phyloP scores from a whole-genome alignment of 2,888 invertebrate genomes.

The Bellardia bayeri region DNA sequence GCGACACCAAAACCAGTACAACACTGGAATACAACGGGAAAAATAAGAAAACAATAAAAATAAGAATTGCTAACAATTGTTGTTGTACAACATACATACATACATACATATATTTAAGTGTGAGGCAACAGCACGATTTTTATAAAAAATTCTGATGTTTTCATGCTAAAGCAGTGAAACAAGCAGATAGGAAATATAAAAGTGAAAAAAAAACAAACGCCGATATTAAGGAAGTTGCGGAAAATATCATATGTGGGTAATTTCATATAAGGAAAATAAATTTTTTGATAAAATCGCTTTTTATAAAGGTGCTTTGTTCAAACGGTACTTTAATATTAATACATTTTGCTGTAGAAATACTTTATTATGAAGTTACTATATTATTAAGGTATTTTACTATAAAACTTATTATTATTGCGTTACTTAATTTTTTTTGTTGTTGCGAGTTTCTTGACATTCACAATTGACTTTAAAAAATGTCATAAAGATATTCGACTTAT shows the following conservation, averaged over 20 bases:
- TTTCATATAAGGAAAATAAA: neutral
- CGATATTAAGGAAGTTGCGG: neutral
- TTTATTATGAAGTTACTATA: too few species aligned
- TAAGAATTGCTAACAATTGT: neutral
- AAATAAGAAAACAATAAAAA: neutral
- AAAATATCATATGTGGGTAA: neutral
- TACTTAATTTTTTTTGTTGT: too few species aligned
- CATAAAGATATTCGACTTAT: too few species aligned
- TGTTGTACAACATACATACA: neutral
- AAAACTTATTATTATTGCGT: too few species aligned
- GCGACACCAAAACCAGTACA: slow-evolving; percentile 62
- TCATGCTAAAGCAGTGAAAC: neutral
- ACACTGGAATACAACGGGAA: slow-evolving; percentile 2
- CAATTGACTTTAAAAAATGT: too few species aligned
- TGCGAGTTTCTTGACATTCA: too few species aligned
- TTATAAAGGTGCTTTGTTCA: too few species aligned
- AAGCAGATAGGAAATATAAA: slow-evolving; percentile 4
- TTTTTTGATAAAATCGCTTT: too few species aligned
- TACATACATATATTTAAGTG: slow-evolving; percentile 11
- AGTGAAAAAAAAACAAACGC: neutral
- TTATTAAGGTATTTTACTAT: neutral
- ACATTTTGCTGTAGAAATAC: too few species aligned
- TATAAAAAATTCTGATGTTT: slow-evolving; percentile 14
- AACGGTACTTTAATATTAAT: too few species aligned
- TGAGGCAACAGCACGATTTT: slow-evolving; percentile 25